These are phyloP conservation scores for Sebastolobus alascanus DNA, from an alignment of 2,797 vertebrate species.

Conservation along the genomic window DNA sequence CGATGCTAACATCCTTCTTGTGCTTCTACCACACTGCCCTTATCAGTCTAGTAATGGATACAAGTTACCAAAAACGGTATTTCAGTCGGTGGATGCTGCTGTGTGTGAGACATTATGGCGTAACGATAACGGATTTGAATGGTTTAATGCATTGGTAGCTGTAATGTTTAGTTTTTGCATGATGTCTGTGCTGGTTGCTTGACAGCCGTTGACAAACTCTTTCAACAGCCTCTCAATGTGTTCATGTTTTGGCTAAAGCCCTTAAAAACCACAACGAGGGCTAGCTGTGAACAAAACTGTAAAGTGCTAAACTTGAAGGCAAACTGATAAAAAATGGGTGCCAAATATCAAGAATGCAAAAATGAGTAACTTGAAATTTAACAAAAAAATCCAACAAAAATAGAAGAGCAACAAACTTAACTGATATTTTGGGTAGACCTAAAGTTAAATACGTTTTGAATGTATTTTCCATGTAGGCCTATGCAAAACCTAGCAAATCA, in stretches of 20 bases:
- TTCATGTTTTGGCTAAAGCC: conserved; percentile 69
- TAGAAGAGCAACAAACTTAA: conserved; percentile 40
- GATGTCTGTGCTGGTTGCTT: conserved; percentile 56
- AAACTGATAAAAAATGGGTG: conserved; percentile 68
- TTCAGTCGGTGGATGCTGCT: conserved; percentile 23
- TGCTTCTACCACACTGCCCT: conserved; percentile 8
- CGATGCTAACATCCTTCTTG: conserved; percentile 27
- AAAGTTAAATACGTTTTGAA: conserved; percentile 52
- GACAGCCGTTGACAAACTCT: conserved; percentile 35
- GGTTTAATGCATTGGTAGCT: conserved; percentile 27
- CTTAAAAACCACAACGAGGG: conserved; percentile 61
- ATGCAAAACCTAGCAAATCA: conserved; percentile 37
- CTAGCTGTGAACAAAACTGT: conserved; percentile 61
- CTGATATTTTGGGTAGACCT: conserved; percentile 54
- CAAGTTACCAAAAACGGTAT: conserved; percentile 34
- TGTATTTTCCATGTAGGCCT: conserved; percentile 32
- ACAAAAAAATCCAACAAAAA: conserved; percentile 9
- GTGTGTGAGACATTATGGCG: conserved; percentile 30
- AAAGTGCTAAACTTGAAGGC: conserved; percentile 80
- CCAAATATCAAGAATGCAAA: conserved; percentile 44
- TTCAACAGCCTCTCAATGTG: conserved; percentile 46
- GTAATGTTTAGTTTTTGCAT: conserved; percentile 42
- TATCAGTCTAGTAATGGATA: conserved; percentile 24
- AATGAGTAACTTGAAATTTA: conserved; percentile 24
- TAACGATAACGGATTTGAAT: conserved; percentile 32